These are phyloP conservation scores for Phymatocera aterrima DNA, from an alignment of 2,888 invertebrate genomes.

Conservation along the genomic window DNA sequence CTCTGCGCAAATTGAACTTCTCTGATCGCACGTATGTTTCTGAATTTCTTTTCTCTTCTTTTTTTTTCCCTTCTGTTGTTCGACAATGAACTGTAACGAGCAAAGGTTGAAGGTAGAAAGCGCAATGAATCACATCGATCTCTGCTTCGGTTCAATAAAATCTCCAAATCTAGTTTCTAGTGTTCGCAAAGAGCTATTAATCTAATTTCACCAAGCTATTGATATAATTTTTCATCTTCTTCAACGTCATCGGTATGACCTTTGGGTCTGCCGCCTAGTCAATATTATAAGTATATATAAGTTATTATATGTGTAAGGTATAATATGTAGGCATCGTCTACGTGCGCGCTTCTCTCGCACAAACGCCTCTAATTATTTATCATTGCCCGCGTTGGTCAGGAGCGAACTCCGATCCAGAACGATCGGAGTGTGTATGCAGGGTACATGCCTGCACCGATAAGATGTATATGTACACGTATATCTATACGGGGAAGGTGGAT, in stretches of 20 bases:
- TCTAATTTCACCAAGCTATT: not conserved
- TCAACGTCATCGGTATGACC: not conserved
- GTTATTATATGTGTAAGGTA: not conserved
- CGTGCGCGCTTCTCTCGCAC: not conserved
- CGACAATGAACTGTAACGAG: slow-evolving; percentile 13
- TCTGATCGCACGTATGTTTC: not conserved
- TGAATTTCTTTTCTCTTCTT: not conserved
- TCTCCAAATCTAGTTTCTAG: not conserved
- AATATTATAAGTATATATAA: slow-evolving; percentile 13
- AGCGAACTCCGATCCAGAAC: slow-evolving; percentile 1
- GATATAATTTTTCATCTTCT: slow-evolving; percentile 31
- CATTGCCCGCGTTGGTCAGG: too few species aligned
- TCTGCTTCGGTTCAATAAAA: not conserved
- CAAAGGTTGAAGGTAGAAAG: not conserved
- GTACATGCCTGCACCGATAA: not conserved
- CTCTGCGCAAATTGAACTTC: not conserved
- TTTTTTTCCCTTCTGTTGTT: not conserved
- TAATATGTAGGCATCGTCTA: too few species aligned
- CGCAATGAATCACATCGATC: slow-evolving; percentile 6
- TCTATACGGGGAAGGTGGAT: not conserved
- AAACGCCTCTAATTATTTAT: slow-evolving; percentile 41
- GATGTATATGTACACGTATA: too few species aligned
- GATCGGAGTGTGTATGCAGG: not conserved
- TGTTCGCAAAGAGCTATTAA: slow-evolving; percentile 12
- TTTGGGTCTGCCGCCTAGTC: slow-evolving; percentile 12